Conservation (phyloP, 2,113 vertebrate genomes). For the Ptychochromis oligacanthus region DNA sequence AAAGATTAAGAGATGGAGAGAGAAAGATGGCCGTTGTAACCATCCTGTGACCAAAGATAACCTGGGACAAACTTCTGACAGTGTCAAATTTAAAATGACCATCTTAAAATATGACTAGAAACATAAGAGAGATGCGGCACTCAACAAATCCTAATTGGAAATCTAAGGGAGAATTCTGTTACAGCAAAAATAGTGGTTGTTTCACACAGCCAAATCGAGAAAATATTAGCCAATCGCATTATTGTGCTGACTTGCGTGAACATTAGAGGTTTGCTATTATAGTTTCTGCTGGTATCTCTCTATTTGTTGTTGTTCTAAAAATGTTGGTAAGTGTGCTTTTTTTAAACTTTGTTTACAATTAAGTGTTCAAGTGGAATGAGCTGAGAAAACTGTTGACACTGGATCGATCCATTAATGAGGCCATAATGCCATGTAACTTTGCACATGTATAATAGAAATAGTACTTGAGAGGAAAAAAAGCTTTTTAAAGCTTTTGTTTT, state of each 20-base stretch:
- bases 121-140: background rate
- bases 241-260: accelerated
- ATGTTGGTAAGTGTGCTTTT: too few species aligned
- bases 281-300: background rate
- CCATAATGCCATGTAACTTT: too few species aligned
- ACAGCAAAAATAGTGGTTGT: background rate
- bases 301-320: background rate
- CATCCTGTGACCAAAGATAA: background rate
- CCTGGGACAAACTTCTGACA: background rate
- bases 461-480: background rate
- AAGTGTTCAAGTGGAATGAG: accelerated
- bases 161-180: background rate
- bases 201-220: background rate
- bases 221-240: background rate
- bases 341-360: background rate
- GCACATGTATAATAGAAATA: too few species aligned
- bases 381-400: background rate
- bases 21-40: accelerated
- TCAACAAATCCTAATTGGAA: background rate
- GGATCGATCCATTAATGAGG: too few species aligned
- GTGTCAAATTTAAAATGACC: background rate
- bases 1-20: background rate
- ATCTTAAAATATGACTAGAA: background rate
- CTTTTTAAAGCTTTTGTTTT: background rate
- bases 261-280: background rate